Conservation (phyloP, 2,113 vertebrate genomes). For the Xiphophorus hellerii region DNA sequence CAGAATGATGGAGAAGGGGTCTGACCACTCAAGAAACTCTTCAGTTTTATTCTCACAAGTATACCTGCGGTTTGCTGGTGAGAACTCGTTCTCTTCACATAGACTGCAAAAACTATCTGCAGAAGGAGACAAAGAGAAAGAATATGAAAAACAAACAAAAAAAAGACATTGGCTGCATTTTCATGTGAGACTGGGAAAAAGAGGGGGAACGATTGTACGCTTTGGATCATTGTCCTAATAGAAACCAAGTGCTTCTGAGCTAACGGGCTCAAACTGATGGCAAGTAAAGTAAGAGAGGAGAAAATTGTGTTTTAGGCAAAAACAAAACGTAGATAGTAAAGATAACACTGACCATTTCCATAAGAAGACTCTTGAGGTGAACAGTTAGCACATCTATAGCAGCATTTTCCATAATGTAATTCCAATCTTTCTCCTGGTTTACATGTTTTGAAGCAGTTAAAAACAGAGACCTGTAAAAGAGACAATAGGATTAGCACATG, state of each 20-base stretch:
- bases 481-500: neutral
- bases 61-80: slow-evolving; percentile 5
- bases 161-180: neutral
- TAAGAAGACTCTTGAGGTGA: slow-evolving; percentile 24
- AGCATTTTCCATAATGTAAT: slow-evolving; percentile 14
- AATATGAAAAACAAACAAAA: neutral
- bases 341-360: slow-evolving; percentile 31
- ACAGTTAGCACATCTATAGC: slow-evolving; percentile 46
- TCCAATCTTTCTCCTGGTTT: slow-evolving; percentile 36
- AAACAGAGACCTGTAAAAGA: slow-evolving; percentile 32
- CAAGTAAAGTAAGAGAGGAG: neutral
- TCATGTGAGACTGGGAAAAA: neutral
- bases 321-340: neutral
- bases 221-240: too few species aligned
- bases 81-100: slow-evolving; percentile 1
- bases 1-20: slow-evolving; percentile 47
- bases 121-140: slow-evolving; percentile 1
- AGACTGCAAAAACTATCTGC: slow-evolving; percentile 33
- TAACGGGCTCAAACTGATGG: too few species aligned
- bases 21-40: slow-evolving; percentile 38
- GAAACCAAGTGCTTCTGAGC: too few species aligned
- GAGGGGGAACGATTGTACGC: too few species aligned
- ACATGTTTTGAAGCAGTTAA: slow-evolving; percentile 67
- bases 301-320: neutral
- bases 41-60: slow-evolving; percentile 35